Base-by-base conservation (phyloP, 2,113 vertebrate genomes). In the Sus scrofa region DNA sequence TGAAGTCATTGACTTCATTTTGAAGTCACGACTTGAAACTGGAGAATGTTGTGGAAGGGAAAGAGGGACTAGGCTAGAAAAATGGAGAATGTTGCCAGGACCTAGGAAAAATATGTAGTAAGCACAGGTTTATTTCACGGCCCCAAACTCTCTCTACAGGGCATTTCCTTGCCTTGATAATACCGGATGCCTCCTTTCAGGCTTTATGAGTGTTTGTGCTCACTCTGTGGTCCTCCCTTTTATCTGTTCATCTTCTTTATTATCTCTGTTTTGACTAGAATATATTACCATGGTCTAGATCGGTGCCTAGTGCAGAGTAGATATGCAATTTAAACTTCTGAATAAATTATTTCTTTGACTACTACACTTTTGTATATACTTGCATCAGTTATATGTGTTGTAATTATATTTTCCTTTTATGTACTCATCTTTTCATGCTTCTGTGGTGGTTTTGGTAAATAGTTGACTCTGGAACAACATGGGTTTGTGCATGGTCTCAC, bases 1-100 rank as follows among this genome's bases (percentile, higher is more conserved):
- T 83, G 70, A 54, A 83, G 16, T 44, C 68, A 94, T 44, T 85
- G 24, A 74, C 34, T 93, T 65, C 68, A 81, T 89, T 95, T 79
- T 83, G 65, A 54, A 83, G 16, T 44, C 68, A 94, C 37, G 32
- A 79, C 27, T 85, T 74, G 24, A 94, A 86, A 44, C 30, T 93
- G 63, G 37, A 78, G 24, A 75, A 60, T 68, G 74, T 6, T 87
- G 24, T 89, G 54, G 22, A 50, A 81, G 20, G 2, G 4, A 92
- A 73, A 85, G 26, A 85, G 15, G 67, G 70, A 82, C 39, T 62
- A 26, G 65, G 7, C 27, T 11, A 79, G 81, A 37, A 92, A 95
- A 92, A 90, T 34, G 24, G 32, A 89, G 15, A 90, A 68, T 3
- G 32, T 67, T 79, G 6, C 54, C 37, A 44, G 26, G 37, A 70